Conservation (phyloP, 1,140 invertebrate genomes). For the Bombus haemorrhoidalis region DNA sequence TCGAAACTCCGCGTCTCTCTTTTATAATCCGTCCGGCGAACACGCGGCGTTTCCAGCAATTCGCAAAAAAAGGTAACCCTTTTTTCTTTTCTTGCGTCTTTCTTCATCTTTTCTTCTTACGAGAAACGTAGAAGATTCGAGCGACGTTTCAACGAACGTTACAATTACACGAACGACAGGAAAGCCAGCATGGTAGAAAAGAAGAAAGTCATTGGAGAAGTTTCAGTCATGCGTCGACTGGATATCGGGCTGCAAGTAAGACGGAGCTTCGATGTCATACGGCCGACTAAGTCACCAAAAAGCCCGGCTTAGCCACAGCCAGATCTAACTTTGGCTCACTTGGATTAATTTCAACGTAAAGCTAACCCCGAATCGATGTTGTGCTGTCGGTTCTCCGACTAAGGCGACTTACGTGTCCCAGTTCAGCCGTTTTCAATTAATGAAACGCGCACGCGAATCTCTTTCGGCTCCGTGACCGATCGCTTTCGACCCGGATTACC, state of each 20-base stretch:
- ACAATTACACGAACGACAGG: background rate
- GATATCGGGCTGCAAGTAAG: conserved; percentile 49
- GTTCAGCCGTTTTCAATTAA: conserved; percentile 68
- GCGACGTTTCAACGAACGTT: background rate
- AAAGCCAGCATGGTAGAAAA: background rate
- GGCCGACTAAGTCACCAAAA: conserved; percentile 69
- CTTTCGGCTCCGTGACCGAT: conserved; percentile 45
- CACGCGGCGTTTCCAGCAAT: too few species aligned
- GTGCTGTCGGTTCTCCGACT: conserved; percentile 29
- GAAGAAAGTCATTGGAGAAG: background rate
- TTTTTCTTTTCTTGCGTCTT: background rate
- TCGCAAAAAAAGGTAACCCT: background rate
- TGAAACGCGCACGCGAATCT: conserved; percentile 62
- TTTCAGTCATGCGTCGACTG: background rate
- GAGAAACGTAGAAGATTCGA: background rate
- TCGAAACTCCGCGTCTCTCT: background rate
- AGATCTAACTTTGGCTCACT: conserved; percentile 68
- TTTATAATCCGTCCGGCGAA: too few species aligned
- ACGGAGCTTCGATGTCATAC: conserved; percentile 56
- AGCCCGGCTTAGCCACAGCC: conserved; percentile 65
- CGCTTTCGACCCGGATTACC: conserved; percentile 38
- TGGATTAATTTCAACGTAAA: conserved; percentile 71
- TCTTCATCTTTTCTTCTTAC: background rate
- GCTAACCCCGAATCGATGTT: conserved; percentile 65
- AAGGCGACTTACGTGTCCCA: conserved; percentile 61